Conservation (phyloP, 2,888 invertebrate genomes). For the Melanophora roralis region DNA sequence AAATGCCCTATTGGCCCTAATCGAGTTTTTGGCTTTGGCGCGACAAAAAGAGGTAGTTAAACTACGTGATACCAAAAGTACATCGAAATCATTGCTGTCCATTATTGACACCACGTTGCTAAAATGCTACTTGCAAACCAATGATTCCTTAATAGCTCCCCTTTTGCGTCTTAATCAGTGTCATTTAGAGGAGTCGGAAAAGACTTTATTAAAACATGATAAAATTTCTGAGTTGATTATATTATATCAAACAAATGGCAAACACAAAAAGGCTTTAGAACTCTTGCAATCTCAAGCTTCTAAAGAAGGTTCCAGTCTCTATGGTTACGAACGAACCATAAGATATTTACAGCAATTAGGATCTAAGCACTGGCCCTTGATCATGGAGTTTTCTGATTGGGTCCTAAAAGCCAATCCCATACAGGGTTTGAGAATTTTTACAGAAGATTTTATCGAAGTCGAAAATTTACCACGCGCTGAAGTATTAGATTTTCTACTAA, state of each 20-base stretch:
- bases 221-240: constrained; percentile 96
- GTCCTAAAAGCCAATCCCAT: constrained; percentile 90
- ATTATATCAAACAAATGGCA: constrained; percentile 94
- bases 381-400: constrained; percentile 96
- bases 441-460: constrained; percentile 91
- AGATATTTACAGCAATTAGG: constrained; percentile 94
- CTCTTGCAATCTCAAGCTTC: constrained; percentile 87
- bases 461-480: constrained; percentile 92
- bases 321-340: constrained; percentile 90
- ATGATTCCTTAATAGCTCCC: constrained; percentile 95
- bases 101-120: constrained; percentile 98
- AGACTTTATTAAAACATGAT: constrained; percentile 89
- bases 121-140: constrained; percentile 98
- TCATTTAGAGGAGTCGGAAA: constrained; percentile 95
- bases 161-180: constrained; percentile 94
- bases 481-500: constrained; percentile 91
- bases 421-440: constrained; percentile 93
- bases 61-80: constrained; percentile 72
- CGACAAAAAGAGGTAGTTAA: constrained; percentile 78
- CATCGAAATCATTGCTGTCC: constrained; percentile 81
- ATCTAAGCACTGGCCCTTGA: constrained; percentile 87
- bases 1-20: constrained; percentile 90
- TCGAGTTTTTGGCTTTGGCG: constrained; percentile 91
- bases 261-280: constrained; percentile 94
- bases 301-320: constrained; percentile 81